phyloP scores from a whole-genome alignment of 2,113 vertebrate genomes.

The Pavo muticus region DNA sequence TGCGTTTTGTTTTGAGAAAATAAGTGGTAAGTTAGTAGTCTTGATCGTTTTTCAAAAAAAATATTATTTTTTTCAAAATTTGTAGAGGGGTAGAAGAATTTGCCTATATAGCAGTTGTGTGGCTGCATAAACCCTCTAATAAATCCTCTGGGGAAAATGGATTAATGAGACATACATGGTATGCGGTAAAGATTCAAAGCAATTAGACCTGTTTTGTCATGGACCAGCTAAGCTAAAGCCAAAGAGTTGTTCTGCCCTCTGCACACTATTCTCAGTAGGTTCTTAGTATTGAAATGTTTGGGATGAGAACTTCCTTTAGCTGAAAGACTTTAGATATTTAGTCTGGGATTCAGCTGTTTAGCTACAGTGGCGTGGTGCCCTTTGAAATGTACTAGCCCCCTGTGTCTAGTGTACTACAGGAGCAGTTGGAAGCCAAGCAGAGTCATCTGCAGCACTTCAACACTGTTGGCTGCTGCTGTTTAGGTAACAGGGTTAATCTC shows the following conservation, averaged over 20 bases:
- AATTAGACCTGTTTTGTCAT: not conserved
- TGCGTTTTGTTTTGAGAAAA: not conserved
- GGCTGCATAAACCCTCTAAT: not conserved
- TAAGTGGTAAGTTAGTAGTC: not conserved
- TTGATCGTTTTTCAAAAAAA: not conserved
- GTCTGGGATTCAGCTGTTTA: not conserved
- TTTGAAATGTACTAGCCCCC: accelerated
- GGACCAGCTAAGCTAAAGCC: not conserved
- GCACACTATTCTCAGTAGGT: not conserved
- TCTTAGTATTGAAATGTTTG: not conserved
- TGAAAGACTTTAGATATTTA: not conserved
- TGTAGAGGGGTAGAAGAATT: not conserved
- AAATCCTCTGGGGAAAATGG: not conserved
- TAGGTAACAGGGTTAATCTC: not conserved
- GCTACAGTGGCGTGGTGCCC: accelerated
- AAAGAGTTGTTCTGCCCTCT: not conserved
- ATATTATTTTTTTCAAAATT: not conserved
- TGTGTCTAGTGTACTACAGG: not conserved
- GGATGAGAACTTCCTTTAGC: not conserved
- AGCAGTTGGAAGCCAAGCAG: not conserved
- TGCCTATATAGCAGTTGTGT: not conserved
- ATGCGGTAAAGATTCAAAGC: not conserved
- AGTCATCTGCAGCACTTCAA: not conserved
- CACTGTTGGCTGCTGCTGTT: not conserved
- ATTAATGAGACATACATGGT: not conserved